Conservation (phyloP, 2,113 vertebrate species). For the Periophthalmodon schlosseri region DNA sequence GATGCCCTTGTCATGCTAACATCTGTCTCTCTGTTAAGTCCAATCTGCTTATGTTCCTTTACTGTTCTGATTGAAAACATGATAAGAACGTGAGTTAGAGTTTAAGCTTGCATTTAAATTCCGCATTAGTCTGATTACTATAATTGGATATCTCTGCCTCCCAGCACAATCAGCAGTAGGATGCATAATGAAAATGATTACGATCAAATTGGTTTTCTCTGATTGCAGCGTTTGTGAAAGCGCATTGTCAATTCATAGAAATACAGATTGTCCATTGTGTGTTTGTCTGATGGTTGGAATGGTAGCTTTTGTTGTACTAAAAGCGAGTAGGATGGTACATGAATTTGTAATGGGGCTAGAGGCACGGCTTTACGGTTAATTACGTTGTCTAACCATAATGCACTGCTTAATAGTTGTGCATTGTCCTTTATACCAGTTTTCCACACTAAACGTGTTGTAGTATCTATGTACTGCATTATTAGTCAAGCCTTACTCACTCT, state of each 20-base stretch:
- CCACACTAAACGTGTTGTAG: too few relatives aligned
- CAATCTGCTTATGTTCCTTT: neutral
- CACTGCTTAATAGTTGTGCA: too few relatives aligned
- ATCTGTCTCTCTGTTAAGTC: neutral
- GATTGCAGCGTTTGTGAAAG: neutral
- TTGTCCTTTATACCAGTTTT: too few relatives aligned
- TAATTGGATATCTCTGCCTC: neutral
- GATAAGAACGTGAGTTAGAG: neutral
- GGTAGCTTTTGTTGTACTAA: neutral
- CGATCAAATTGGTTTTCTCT: neutral
- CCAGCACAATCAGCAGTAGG: neutral
- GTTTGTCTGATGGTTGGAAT: neutral
- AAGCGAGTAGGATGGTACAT: neutral
- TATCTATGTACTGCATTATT: too few relatives aligned
- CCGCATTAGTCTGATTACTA: neutral
- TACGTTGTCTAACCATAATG: too few relatives aligned
- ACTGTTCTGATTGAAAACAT: neutral
- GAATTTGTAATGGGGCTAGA: neutral
- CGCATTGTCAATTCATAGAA: neutral
- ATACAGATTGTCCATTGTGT: neutral
- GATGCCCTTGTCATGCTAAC: neutral
- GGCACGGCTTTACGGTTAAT: neutral
- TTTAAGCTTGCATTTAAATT: neutral
- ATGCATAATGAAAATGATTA: neutral
- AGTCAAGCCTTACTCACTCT: too few relatives aligned